Evolutionary conservation across 2,888 invertebrate species (phyloP).

Genomic region (Synanthedon myopaeformis): DNA sequence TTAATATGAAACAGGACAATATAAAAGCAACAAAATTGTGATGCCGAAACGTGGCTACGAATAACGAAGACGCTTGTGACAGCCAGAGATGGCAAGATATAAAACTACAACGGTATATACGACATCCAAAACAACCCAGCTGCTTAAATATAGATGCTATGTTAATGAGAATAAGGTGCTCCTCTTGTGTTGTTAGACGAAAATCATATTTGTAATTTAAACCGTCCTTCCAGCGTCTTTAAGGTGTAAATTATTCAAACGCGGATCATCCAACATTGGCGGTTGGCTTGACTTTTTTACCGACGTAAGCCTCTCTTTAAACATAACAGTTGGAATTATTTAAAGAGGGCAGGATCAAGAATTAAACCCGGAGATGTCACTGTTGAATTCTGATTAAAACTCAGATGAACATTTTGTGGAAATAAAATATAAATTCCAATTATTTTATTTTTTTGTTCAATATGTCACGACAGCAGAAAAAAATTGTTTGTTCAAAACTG

Average conservation of each 20-base stretch:
- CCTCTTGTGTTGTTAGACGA: not conserved
- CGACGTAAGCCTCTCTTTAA: conserved; percentile 46
- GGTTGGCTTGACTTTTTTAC: conserved; percentile 47
- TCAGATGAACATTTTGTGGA: conserved; percentile 1
- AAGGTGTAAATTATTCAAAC: conserved; percentile 65
- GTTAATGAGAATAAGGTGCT: not conserved
- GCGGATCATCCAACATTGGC: conserved; percentile 46
- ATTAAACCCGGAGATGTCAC: conserved; percentile 37
- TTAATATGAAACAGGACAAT: conserved; percentile 33
- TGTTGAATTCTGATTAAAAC: conserved; percentile 23
- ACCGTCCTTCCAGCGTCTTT: conserved; percentile 44
- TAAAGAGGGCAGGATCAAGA: conserved; percentile 36
- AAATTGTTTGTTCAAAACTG: too few species aligned
- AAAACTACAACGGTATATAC: conserved; percentile 16
- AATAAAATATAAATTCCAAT: not conserved
- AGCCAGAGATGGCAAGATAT: conserved; percentile 38
- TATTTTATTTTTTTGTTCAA: too few species aligned
- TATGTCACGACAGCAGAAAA: too few species aligned
- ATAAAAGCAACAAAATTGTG: conserved; percentile 38
- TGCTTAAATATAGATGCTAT: not conserved
- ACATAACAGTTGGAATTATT: conserved; percentile 52
- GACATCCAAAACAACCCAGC: not conserved
- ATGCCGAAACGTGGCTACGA: conserved; percentile 41
- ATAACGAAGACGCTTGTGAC: conserved; percentile 45
- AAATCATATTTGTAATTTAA: conserved; percentile 11